Evolutionary conservation across 2,888 invertebrate genomes (phyloP).

Genomic region (Drosophila colorata): DNA sequence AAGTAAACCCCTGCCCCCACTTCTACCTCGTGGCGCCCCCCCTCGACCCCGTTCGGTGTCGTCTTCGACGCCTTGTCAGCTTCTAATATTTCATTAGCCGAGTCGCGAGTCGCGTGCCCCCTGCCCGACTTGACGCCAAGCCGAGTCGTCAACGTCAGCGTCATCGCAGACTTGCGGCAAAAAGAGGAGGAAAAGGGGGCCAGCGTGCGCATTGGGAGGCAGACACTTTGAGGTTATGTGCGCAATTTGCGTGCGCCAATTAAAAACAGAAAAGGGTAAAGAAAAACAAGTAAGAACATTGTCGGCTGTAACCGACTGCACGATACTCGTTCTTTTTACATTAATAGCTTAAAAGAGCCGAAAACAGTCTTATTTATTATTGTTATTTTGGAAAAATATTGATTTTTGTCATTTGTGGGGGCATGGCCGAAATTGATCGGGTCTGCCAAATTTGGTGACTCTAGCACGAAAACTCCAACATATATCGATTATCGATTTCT

Average conservation of each 20-base stretch:
- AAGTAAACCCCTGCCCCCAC: neutral
- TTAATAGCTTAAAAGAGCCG: too few relatives aligned
- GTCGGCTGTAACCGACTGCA: too few relatives aligned
- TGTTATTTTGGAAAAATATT: too few relatives aligned
- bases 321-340: too few relatives aligned
- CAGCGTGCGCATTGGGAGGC: neutral
- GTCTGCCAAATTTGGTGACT: too few relatives aligned
- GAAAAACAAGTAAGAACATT: constrained; percentile 22
- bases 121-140: constrained; percentile 19
- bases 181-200: neutral
- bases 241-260: constrained; percentile 76
- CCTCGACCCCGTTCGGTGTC: constrained; percentile 33
- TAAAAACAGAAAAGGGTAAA: constrained; percentile 21
- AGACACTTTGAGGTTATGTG: constrained; percentile 71
- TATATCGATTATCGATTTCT: too few relatives aligned
- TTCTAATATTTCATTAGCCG: constrained; percentile 73
- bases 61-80: constrained; percentile 67
- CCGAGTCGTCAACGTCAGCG: constrained; percentile 36
- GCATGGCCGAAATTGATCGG: too few relatives aligned
- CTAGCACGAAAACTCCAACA: too few relatives aligned
- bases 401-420: too few relatives aligned
- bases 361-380: too few relatives aligned
- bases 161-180: constrained; percentile 10
- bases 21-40: neutral
- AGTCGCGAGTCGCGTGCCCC: constrained; percentile 52